phyloP scores from a whole-genome alignment of 2,888 invertebrate genomes.

The Noctua comes region DNA sequence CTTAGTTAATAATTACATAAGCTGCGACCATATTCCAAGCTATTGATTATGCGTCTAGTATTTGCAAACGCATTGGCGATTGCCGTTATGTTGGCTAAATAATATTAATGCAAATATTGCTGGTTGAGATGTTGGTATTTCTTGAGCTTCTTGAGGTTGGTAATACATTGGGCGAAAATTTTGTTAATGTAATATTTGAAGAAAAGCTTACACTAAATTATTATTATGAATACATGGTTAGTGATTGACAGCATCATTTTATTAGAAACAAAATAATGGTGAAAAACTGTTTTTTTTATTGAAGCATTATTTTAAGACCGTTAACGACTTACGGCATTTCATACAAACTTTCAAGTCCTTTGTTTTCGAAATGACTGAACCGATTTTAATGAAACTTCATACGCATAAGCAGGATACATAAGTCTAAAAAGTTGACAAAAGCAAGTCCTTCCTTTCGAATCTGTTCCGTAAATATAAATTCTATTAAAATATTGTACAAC shows the following conservation, averaged over 20 bases:
- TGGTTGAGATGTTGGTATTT: slow-evolving; percentile 6
- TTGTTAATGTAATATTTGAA: background rate
- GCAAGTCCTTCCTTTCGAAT: background rate
- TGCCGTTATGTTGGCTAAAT: slow-evolving; percentile 60
- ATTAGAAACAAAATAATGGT: background rate
- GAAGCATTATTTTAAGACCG: background rate
- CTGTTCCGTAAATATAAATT: background rate
- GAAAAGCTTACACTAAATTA: background rate
- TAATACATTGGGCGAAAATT: background rate
- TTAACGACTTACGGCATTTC: too few species aligned
- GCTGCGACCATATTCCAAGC: slow-evolving; percentile 76
- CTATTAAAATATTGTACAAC: background rate
- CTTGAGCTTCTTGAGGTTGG: background rate
- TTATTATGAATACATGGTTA: background rate
- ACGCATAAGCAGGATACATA: too few species aligned
- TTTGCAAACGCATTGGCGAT: slow-evolving; percentile 70
- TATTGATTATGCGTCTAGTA: slow-evolving; percentile 81
- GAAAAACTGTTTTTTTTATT: background rate
- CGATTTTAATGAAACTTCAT: too few species aligned
- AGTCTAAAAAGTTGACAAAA: too few species aligned
- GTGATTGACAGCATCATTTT: background rate
- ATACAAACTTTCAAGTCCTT: too few species aligned
- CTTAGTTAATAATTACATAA: slow-evolving; percentile 88
- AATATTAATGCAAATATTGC: slow-evolving; percentile 58
- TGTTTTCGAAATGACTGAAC: too few species aligned